Percentiles rank a stretch among this genome's conserved stretches.
Conservation (phyloP, 1,140 invertebrate genomes). For the Sminthurides bifidus region DNA sequence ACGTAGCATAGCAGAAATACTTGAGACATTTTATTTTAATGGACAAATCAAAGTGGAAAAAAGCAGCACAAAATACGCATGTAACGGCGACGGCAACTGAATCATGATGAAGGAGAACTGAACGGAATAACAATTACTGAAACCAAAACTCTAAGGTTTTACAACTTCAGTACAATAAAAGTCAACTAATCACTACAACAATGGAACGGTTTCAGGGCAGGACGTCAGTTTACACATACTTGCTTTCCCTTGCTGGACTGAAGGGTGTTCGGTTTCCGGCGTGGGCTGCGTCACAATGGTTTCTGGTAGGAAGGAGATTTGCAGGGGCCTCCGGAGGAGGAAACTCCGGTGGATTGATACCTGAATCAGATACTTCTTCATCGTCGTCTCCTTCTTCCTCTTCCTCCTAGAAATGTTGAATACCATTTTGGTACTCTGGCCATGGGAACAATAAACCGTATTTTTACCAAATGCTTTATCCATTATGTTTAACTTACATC, state of each 20-base stretch:
- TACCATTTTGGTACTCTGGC: slow-evolving; percentile 1
- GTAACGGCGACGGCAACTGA: too few relatives aligned
- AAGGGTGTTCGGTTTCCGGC: slow-evolving; percentile 37
- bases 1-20: too few relatives aligned
- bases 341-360: slow-evolving; percentile 55
- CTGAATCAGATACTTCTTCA: slow-evolving; percentile 54
- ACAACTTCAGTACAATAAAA: too few relatives aligned
- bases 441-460: neutral
- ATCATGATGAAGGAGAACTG: too few relatives aligned
- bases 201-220: too few relatives aligned
- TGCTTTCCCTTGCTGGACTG: slow-evolving; percentile 7
- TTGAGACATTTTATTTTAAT: too few relatives aligned
- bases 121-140: too few relatives aligned
- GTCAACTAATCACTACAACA: too few relatives aligned
- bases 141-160: too few relatives aligned
- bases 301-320: slow-evolving; percentile 43
- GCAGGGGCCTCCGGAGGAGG: slow-evolving; percentile 67
- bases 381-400: slow-evolving; percentile 44
- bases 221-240: too few relatives aligned
- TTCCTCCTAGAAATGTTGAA: slow-evolving; percentile 6
- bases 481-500: slow-evolving; percentile 37
- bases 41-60: too few relatives aligned
- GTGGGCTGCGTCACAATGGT: slow-evolving; percentile 49
- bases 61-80: too few relatives aligned
- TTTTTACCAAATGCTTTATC: neutral